A percentile compares a stretch with the other conserved stretches of the same genome.
Conservation (phyloP, 2,113 vertebrate genomes). For the Megalops atlanticus region DNA sequence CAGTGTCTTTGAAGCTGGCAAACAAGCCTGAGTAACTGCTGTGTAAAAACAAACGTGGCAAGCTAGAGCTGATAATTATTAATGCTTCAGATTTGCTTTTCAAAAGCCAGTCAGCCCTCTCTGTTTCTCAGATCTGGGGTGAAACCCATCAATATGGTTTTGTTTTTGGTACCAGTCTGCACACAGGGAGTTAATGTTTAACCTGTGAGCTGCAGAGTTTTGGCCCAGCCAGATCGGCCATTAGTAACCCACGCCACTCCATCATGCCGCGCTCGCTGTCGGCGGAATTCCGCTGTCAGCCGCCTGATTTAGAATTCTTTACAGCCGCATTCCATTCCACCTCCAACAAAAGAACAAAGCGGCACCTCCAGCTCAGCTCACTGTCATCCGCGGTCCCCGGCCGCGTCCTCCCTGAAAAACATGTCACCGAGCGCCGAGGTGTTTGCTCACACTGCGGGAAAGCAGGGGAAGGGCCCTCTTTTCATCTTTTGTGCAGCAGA, state of each 20-base stretch:
- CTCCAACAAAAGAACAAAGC: constrained; percentile 41
- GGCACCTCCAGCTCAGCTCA: not conserved
- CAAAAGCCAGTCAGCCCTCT: constrained; percentile 38
- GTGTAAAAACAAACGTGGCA: constrained; percentile 34
- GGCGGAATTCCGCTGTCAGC: constrained; percentile 19
- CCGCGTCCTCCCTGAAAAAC: constrained; percentile 1
- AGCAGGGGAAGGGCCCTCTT: not conserved
- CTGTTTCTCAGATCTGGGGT: constrained; percentile 37
- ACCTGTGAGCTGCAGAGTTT: constrained; percentile 23
- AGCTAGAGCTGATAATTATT: constrained; percentile 48
- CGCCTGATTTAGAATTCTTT: constrained; percentile 49
- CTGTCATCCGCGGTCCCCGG: constrained; percentile 2
- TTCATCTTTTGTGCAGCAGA: not conserved
- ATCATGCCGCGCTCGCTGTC: constrained; percentile 29
- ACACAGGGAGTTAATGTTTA: constrained; percentile 59
- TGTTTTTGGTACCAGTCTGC: constrained; percentile 37
- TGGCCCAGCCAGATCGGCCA: constrained; percentile 26
- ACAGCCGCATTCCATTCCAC: constrained; percentile 26
- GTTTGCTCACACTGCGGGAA: constrained; percentile 11
- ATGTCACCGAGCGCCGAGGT: not conserved
- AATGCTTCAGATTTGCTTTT: constrained; percentile 47
- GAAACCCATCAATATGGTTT: constrained; percentile 54
- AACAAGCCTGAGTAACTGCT: constrained; percentile 39
- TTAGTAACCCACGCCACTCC: constrained; percentile 27
- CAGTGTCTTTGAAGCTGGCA: constrained; percentile 49